phyloP scores from a whole-genome alignment of 2,888 invertebrate species.

The Empis livida region DNA sequence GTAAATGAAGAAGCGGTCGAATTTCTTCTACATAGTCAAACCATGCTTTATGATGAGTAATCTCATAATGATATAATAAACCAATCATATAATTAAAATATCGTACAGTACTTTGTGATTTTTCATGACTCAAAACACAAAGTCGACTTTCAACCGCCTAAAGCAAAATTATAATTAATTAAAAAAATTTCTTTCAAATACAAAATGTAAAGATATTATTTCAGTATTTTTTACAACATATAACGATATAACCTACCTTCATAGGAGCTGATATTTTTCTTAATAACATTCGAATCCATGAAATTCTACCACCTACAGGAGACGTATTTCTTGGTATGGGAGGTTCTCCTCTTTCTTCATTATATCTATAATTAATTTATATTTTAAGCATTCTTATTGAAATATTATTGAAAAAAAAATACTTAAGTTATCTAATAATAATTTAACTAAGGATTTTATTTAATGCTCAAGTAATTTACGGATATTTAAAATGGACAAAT shows the following conservation, averaged over 20 bases:
- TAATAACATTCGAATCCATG: slow-evolving; percentile 71
- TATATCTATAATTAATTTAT: slow-evolving; percentile 41
- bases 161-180: not conserved
- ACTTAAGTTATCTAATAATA: no score
- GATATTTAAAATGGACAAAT: no score
- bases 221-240: no score
- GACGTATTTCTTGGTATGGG: slow-evolving; percentile 62
- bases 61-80: slow-evolving; percentile 71
- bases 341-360: slow-evolving; percentile 62
- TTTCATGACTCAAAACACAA: slow-evolving; percentile 46
- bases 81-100: slow-evolving; percentile 65
- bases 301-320: slow-evolving; percentile 65
- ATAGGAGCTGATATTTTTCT: slow-evolving; percentile 62
- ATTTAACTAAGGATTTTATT: no score
- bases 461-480: no score
- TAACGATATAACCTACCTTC: no score
- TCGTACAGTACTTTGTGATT: slow-evolving; percentile 59
- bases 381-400: no score
- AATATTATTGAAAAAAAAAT: no score
- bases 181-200: not conserved
- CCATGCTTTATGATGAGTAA: slow-evolving; percentile 74
- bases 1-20: slow-evolving; percentile 45
- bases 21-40: slow-evolving; percentile 60
- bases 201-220: no score
- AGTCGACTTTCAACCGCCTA: slow-evolving; percentile 17